Evolutionary conservation across 92 coral and sea anemone species (phyloP), one percentile per base, ranked within the genome.

Genomic region (Heliopora coerulea): DNA sequence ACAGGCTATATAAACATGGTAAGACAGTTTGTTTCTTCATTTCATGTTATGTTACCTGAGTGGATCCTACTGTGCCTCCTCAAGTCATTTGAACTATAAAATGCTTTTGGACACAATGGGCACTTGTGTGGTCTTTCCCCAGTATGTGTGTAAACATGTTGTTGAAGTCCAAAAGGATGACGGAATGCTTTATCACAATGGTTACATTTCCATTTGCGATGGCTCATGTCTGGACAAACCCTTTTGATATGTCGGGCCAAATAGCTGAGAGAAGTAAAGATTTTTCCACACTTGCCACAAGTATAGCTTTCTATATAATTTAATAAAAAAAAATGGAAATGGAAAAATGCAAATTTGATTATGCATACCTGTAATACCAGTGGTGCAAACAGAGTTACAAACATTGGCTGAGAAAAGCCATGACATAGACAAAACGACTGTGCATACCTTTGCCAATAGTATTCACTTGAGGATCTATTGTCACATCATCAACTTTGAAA

Each of bases 71-170:
- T 90, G 79, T 95, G 99, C 39, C 99, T 80, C 18, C 99, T 82
- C 57, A 95, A 69, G 60, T 95, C 99, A 82, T 95, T 95, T 6
- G 99, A 95, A 75, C 99, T 95, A 80, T 95, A 95, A 62, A 95
- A 95, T 13, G 99, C 99, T 73, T 95, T 95, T 21, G 99, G 99
- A 74, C 99, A 95, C 73, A 88, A 84, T 0, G 87, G 80, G 28
- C 99, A 95, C 66, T 95, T 87, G 65, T 95, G 99, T 0, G 99
- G 99, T 27, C 99, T 85, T 72, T 95, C 99, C 23, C 99, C 99
- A 5, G 99, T 95, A 50, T 95, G 99, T 4, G 99, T 95, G 85
- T 90, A 95, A 9, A 95, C 88, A 40, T 95, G 99, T 56, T 95
- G 99, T 59, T 95, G 99, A 17, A 95, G 84, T 60, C 99, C 99